These are phyloP conservation scores for Melanostigma gelatinosum DNA, from an alignment of 2,113 vertebrate species.

Conservation along the genomic window DNA sequence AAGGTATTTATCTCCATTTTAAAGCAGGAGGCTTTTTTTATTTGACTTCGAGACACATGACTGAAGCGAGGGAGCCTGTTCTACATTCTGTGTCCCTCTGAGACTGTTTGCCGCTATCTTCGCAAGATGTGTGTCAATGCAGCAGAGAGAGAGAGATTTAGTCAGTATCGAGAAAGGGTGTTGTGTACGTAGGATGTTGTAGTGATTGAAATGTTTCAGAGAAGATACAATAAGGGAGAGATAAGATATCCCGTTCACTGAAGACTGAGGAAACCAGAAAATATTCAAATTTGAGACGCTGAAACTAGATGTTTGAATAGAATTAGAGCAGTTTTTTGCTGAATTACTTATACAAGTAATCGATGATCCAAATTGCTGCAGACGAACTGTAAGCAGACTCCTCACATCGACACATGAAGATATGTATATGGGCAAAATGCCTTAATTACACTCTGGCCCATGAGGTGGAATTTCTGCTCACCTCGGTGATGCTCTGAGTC, in stretches of 20 bases:
- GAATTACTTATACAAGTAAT: neutral
- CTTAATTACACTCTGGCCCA: slow-evolving; percentile 20
- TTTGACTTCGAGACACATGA: slow-evolving; percentile 10
- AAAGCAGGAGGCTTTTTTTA: neutral
- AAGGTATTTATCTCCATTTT: slow-evolving; percentile 57
- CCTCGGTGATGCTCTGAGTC: slow-evolving; percentile 37
- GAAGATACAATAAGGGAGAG: slow-evolving; percentile 4
- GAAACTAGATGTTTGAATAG: neutral
- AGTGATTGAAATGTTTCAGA: slow-evolving; percentile 11
- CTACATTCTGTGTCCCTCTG: slow-evolving; percentile 12
- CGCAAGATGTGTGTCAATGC: slow-evolving; percentile 23
- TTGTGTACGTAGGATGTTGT: neutral
- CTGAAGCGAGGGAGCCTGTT: neutral
- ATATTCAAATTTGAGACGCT: neutral
- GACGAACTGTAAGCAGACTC: neutral
- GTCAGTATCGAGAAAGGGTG: slow-evolving; percentile 4
- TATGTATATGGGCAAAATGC: neutral
- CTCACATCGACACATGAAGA: neutral
- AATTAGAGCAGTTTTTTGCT: neutral
- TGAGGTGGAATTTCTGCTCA: slow-evolving; percentile 23
- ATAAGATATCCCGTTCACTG: neutral
- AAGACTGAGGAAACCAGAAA: neutral
- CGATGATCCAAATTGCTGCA: neutral
- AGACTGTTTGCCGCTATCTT: slow-evolving; percentile 14
- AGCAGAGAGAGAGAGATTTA: slow-evolving; percentile 1